phyloP scores from a whole-genome alignment of 2,888 invertebrate species.

The Pegoplata infirma region DNA sequence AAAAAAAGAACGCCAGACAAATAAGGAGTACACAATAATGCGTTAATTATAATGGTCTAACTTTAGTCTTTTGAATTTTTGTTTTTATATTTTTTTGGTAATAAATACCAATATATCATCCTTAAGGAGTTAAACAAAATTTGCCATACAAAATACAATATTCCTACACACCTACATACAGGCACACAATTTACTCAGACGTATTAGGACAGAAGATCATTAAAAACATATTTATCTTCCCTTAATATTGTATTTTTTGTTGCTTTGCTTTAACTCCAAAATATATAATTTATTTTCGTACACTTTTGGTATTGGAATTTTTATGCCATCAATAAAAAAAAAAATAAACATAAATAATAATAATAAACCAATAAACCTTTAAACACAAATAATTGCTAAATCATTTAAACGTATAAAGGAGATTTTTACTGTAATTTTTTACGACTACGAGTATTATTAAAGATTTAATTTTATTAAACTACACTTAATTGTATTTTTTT shows the following conservation, averaged over 20 bases:
- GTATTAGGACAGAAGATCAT: slow-evolving; percentile 42
- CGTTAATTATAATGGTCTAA: slow-evolving; percentile 10
- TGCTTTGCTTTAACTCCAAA: neutral
- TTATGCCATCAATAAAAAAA: slow-evolving; percentile 25
- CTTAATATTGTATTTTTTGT: too few species aligned
- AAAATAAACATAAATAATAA: neutral
- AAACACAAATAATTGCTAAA: slow-evolving; percentile 13
- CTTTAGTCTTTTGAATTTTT: neutral
- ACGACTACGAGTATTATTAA: too few species aligned
- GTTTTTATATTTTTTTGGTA: neutral
- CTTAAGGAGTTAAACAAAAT: slow-evolving; percentile 25
- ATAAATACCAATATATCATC: slow-evolving; percentile 36
- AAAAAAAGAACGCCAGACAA: neutral
- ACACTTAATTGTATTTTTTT: too few species aligned
- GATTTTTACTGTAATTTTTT: too few species aligned
- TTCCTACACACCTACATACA: neutral
- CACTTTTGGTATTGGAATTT: slow-evolving; percentile 15
- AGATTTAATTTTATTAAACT: too few species aligned
- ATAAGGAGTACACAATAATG: neutral
- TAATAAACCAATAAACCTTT: neutral
- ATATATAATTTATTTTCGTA: slow-evolving; percentile 1
- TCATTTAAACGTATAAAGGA: too few species aligned
- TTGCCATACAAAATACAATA: neutral
- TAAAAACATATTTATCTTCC: slow-evolving; percentile 51
- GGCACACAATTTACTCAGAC: neutral